Percentiles rank a stretch among this genome's conserved stretches.
Conservation (phyloP, 2,113 vertebrate genomes). For the Solea senegalensis region DNA sequence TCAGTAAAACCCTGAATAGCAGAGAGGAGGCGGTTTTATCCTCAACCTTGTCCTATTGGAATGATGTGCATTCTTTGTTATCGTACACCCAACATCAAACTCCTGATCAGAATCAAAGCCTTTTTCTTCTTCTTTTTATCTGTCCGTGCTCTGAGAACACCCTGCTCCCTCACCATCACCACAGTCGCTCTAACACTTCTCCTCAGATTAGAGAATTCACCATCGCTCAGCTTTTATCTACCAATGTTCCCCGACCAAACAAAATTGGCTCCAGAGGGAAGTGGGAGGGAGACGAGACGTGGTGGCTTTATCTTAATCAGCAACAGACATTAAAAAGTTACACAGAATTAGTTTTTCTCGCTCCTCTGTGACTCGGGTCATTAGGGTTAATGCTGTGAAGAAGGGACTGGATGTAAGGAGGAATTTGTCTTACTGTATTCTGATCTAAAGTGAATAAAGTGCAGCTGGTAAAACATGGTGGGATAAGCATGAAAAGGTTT, state of each 20-base stretch:
- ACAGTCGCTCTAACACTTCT: slow-evolving; percentile 53
- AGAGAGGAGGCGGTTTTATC: slow-evolving; percentile 39
- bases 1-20: slow-evolving; percentile 19
- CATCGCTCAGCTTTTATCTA: slow-evolving; percentile 69
- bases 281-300: slow-evolving; percentile 57
- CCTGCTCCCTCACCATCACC: slow-evolving; percentile 64
- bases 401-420: slow-evolving; percentile 33
- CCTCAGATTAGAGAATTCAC: slow-evolving; percentile 75
- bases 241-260: slow-evolving; percentile 63
- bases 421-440: slow-evolving; percentile 54
- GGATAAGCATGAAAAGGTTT: slow-evolving; percentile 39
- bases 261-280: slow-evolving; percentile 71
- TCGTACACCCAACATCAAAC: slow-evolving; percentile 69
- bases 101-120: slow-evolving; percentile 73
- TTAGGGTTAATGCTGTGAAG: slow-evolving; percentile 61
- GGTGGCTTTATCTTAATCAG: slow-evolving; percentile 75
- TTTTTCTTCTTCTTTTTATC: slow-evolving; percentile 54
- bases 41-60: slow-evolving; percentile 42
- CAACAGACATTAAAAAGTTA: slow-evolving; percentile 74
- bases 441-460: slow-evolving; percentile 51
- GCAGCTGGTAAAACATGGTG: slow-evolving; percentile 48
- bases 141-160: slow-evolving; percentile 61
- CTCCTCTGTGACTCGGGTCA: slow-evolving; percentile 56
- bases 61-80: slow-evolving; percentile 68
- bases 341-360: slow-evolving; percentile 63